Conservation (phyloP, 2,113 vertebrate genomes). For the Gymnocephalus cernua region DNA sequence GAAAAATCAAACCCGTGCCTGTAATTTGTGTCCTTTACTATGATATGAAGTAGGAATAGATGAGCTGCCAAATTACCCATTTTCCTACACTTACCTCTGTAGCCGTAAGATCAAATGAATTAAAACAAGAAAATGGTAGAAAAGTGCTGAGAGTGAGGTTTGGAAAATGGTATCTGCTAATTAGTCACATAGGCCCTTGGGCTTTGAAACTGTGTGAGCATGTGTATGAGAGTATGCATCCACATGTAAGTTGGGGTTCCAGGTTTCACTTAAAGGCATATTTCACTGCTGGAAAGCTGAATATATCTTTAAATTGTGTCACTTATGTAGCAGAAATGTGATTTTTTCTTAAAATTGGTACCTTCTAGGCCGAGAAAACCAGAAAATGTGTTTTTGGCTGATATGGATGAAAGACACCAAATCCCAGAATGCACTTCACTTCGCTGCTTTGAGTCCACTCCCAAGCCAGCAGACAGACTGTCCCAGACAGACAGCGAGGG, state of each 20-base stretch:
- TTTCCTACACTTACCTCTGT: constrained; percentile 46
- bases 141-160: constrained; percentile 63
- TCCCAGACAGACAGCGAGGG: no score
- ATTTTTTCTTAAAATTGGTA: no score
- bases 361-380: no score
- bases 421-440: no score
- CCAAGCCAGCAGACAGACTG: no score
- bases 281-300: no score
- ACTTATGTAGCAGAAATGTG: no score
- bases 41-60: constrained; percentile 40
- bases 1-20: constrained; percentile 31
- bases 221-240: constrained; percentile 41
- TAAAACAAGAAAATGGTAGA: constrained; percentile 42
- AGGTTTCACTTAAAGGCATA: constrained; percentile 19
- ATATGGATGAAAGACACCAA: no score
- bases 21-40: constrained; percentile 34
- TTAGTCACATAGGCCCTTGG: constrained; percentile 45
- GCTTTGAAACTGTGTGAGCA: constrained; percentile 40
- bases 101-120: constrained; percentile 52
- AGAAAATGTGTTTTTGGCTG: no score
- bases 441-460: no score
- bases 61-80: constrained; percentile 58
- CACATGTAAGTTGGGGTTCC: constrained; percentile 16
- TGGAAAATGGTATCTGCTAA: constrained; percentile 60
- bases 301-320: no score